Conservation (phyloP, 2,797 vertebrate genomes). For the Aldrovandia affinis region DNA sequence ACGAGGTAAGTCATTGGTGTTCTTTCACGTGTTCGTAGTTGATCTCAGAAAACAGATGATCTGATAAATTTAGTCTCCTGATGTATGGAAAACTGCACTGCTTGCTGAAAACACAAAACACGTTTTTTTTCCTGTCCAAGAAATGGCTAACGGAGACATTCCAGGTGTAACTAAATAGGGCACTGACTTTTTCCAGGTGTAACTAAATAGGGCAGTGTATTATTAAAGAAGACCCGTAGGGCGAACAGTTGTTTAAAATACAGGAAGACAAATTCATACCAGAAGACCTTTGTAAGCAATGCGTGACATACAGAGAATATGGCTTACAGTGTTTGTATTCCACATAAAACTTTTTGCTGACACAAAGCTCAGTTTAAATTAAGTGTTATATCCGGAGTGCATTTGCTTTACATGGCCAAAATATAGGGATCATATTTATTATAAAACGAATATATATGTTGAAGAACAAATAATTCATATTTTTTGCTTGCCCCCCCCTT, state of each 20-base stretch:
- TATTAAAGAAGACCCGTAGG: conserved; percentile 13
- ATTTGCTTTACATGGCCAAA: not conserved
- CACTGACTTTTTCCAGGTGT: conserved; percentile 10
- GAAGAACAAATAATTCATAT: no score
- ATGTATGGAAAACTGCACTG: not conserved
- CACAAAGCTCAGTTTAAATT: not conserved
- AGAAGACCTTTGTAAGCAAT: not conserved
- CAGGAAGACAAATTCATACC: not conserved
- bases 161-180: conserved; percentile 20
- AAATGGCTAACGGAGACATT: not conserved
- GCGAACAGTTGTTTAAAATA: not conserved
- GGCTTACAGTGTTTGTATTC: not conserved
- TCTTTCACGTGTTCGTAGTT: not conserved
- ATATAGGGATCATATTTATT: not conserved
- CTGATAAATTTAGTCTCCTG: conserved; percentile 5
- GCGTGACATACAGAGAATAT: not conserved
- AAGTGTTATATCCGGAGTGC: not conserved
- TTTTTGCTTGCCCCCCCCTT: no score
- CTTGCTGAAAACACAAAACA: conserved; percentile 1
- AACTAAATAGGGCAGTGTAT: conserved; percentile 15
- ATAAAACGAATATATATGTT: not conserved
- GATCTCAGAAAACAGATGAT: not conserved
- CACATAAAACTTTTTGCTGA: not conserved
- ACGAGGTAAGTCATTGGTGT: not conserved
- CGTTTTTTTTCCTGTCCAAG: not conserved